Evolutionary conservation across 2,113 vertebrate species (phyloP).

Genomic region (Hydropotes inermis): DNA sequence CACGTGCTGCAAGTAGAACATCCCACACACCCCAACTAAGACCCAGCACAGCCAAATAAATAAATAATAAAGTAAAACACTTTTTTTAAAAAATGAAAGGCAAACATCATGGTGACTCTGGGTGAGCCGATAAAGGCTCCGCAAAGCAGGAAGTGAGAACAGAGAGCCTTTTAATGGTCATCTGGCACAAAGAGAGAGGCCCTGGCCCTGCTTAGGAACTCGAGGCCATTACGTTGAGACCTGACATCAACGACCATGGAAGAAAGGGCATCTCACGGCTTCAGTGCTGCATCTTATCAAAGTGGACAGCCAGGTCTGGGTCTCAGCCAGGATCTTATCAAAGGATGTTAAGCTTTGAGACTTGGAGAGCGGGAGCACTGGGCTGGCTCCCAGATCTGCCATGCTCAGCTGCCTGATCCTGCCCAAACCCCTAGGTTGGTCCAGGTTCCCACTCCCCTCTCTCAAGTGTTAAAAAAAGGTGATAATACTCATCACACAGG

Average conservation of each 20-base stretch:
- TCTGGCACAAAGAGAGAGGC: neutral
- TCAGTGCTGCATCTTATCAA: neutral
- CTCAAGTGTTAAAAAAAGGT: neutral
- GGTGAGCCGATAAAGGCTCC: neutral
- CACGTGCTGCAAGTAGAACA: neutral
- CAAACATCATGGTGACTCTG: neutral
- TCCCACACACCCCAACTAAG: neutral
- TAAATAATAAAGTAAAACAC: neutral
- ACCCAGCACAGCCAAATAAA: neutral
- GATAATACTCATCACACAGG: neutral
- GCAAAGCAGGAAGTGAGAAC: neutral
- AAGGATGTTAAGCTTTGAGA: neutral
- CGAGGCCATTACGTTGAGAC: neutral
- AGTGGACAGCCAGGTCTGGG: neutral
- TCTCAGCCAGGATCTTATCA: neutral
- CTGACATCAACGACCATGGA: neutral
- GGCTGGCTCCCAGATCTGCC: neutral
- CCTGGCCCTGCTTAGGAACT: neutral
- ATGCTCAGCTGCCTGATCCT: neutral
- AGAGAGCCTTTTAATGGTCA: neutral
- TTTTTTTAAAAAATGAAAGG: neutral
- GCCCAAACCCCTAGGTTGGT: neutral
- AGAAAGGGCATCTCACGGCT: neutral
- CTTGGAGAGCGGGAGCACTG: neutral
- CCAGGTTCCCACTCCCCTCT: neutral